Conservation (phyloP, 2,113 vertebrate species). For the Micronycteris hirsuta region DNA sequence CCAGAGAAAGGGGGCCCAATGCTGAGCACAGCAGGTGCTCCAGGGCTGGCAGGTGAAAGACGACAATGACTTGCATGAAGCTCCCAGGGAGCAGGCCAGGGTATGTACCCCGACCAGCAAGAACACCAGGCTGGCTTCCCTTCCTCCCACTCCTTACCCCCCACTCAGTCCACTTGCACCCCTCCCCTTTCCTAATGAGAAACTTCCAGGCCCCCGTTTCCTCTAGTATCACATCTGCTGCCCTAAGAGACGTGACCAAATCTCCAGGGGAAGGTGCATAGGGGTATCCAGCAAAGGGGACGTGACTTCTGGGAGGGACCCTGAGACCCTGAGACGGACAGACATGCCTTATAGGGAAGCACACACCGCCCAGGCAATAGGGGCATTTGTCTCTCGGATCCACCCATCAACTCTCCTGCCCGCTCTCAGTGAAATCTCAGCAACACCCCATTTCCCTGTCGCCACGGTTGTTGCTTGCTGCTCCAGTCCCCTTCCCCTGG, state of each 20-base stretch:
- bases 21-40: background rate
- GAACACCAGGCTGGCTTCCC: background rate
- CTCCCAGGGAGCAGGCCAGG: background rate
- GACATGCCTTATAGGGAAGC: background rate
- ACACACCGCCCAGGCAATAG: rapidly evolving
- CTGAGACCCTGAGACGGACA: background rate
- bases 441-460: background rate
- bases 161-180: background rate
- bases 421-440: background rate
- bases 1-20: too few species aligned
- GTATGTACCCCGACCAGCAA: rapidly evolving
- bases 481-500: background rate
- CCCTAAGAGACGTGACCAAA: background rate
- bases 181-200: background rate
- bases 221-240: background rate
- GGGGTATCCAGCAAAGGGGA: background rate
- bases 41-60: background rate
- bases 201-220: background rate
- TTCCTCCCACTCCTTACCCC: background rate
- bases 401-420: background rate
- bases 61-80: rapidly evolving
- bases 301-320: background rate
- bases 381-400: too few species aligned
- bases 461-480: too few species aligned
- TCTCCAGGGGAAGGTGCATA: too few species aligned